Base-by-base conservation (phyloP, 2,113 vertebrate species). In the Ardeotis arabs region DNA sequence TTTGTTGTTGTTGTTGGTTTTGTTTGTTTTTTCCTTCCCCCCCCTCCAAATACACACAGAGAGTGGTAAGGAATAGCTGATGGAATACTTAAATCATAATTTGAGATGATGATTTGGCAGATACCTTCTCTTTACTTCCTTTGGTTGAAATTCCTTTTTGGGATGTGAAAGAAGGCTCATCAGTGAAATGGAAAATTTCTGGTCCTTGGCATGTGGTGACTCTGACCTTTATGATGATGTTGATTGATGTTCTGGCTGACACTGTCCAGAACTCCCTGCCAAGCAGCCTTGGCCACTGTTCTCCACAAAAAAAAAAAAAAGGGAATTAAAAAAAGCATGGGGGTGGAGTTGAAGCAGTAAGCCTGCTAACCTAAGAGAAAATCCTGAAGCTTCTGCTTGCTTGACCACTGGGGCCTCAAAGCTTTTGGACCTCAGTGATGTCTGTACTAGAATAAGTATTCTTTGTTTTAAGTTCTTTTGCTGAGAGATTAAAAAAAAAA, bases 141-240 rank as follows among this genome's bases (percentile, higher is more conserved):
- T 22, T 56, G 21, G 12, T 15, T 81, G 41, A 44, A 75, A n/a
- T 2, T 56, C 16, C 5, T 59, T 75, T 87, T 75, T 33, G 35
- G 52, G 69, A 58, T 58, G 15, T 37, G 19, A 82, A 84, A 83
- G 59, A 52, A 79, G 8, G 14, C 28, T 83, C 68, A 72, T 55
- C 18, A 52, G 49, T 49, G 58, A 89, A 84, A 92, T 68, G 84
- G 91, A 94, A 96, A 94, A 91, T 91, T 95, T 94, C 72, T 93
- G 45, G 67, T 28, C 22, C 18, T 86, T 69, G n/a, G 68, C 55
- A 35, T 44, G 66, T 76, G 69, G 74, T 73, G 66, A n/a, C 49
- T 92, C 37, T 76, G 93, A 93, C 81, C 89, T 95, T 89, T 89
- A 58, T 58, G 49, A 59, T 87, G 94, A 68, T 2, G 1, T 33